phyloP scores from a whole-genome alignment of 2,888 invertebrate species.

The Hemistola chrysoprasaria region DNA sequence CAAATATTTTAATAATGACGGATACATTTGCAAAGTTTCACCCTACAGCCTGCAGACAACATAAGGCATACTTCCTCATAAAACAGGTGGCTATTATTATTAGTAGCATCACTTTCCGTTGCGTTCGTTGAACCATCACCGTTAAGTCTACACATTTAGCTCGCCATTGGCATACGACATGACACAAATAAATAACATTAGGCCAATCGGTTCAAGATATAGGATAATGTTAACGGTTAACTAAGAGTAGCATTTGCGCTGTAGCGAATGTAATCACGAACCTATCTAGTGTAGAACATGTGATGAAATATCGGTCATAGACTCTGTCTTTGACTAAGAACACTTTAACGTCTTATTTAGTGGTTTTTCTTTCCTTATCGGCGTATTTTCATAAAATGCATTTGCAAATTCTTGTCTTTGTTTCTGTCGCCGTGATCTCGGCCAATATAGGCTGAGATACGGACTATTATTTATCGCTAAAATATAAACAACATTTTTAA shows the following conservation, averaged over 20 bases:
- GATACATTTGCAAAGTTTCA: conserved; percentile 26
- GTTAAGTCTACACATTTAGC: conserved; percentile 76
- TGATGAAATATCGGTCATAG: too few relatives aligned
- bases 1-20: conserved; percentile 16
- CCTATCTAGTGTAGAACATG: conserved; percentile 1
- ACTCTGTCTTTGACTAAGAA: too few relatives aligned
- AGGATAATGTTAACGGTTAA: conserved; percentile 41
- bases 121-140: conserved; percentile 77
- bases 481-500: too few relatives aligned
- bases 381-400: too few relatives aligned
- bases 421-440: too few relatives aligned
- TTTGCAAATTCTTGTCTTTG: too few relatives aligned
- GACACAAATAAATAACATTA: conserved; percentile 78
- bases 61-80: conserved; percentile 50
- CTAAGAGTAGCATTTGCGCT: not conserved
- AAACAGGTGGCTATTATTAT: conserved; percentile 74
- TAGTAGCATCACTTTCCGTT: conserved; percentile 70
- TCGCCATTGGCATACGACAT: conserved; percentile 64
- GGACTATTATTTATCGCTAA: too few relatives aligned
- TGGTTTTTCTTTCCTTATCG: too few relatives aligned
- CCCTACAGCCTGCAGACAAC: conserved; percentile 12
- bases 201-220: conserved; percentile 53
- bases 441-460: too few relatives aligned
- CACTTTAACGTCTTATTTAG: too few relatives aligned
- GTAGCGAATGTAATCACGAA: conserved; percentile 3